Conservation (phyloP, 2,888 invertebrate genomes). For the Idaea dimidiata region DNA sequence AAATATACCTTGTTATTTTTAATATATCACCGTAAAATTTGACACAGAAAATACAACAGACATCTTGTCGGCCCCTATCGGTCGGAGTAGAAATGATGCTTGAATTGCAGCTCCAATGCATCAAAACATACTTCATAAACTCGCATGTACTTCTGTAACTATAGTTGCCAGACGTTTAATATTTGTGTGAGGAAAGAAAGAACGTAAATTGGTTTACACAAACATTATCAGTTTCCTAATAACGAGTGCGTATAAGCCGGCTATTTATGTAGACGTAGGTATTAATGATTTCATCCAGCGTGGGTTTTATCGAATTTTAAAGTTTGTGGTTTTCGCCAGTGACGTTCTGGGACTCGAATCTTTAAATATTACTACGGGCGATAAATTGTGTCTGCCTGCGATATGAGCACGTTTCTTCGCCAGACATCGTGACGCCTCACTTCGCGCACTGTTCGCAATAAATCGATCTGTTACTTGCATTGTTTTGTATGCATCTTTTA, state of each 20-base stretch:
- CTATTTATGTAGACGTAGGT: not conserved
- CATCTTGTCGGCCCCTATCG: not conserved
- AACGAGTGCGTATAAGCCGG: not conserved
- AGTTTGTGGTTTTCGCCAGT: conserved; percentile 15
- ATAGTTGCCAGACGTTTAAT: not conserved
- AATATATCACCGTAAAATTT: not conserved
- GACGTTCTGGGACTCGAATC: conserved; percentile 13
- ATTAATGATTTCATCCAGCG: conserved; percentile 1
- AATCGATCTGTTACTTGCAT: conserved; percentile 18
- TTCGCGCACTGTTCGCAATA: conserved; percentile 12
- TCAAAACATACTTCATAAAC: too few species aligned
- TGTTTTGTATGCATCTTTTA: conserved; percentile 1
- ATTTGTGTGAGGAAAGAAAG: not conserved
- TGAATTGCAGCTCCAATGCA: not conserved
- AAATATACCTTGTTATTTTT: not conserved
- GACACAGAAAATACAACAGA: not conserved
- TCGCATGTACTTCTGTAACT: not conserved
- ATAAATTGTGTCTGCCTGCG: conserved; percentile 29
- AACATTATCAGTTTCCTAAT: not conserved
- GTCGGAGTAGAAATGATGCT: not conserved
- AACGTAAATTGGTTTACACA: not conserved
- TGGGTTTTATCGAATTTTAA: conserved; percentile 5
- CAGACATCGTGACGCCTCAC: conserved; percentile 27
- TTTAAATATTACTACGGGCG: conserved; percentile 14
- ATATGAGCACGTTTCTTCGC: conserved; percentile 14